Evolutionary conservation across 2,888 invertebrate species (phyloP).

Genomic region (Shargacucullia verbasci): DNA sequence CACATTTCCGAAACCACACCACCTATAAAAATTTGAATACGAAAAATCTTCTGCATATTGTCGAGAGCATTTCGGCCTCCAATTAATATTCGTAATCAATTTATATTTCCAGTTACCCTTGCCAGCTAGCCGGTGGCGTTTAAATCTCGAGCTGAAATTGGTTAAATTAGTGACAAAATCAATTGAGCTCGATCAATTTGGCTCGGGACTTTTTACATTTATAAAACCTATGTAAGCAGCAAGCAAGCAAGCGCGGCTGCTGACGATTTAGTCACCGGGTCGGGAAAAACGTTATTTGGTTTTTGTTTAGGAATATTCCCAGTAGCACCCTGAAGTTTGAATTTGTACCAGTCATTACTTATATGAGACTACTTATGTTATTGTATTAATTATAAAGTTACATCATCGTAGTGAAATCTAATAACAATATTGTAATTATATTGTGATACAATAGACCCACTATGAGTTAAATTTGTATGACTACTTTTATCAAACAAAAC

Average conservation of each 20-base stretch:
- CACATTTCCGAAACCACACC: conserved; percentile 11
- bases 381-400: too few species aligned
- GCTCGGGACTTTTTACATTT: conserved; percentile 8
- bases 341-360: too few species aligned
- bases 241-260: too few species aligned
- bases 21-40: neutral
- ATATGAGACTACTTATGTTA: too few species aligned
- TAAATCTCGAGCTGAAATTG: conserved; percentile 39
- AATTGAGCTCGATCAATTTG: conserved; percentile 41
- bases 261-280: too few species aligned
- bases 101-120: conserved; percentile 35
- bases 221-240: neutral
- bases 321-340: too few species aligned
- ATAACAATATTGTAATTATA: neutral
- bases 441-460: neutral
- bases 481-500: too few species aligned
- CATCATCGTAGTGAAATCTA: too few species aligned
- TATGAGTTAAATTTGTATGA: conserved; percentile 5
- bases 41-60: conserved; percentile 28
- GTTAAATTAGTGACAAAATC: conserved; percentile 35
- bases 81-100: conserved; percentile 45
- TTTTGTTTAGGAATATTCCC: too few species aligned
- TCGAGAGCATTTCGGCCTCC: conserved; percentile 17
- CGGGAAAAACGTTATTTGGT: too few species aligned
- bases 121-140: conserved; percentile 16